phyloP scores from a whole-genome alignment of 2,797 vertebrate genomes.

The Chiloscyllium punctatum region DNA sequence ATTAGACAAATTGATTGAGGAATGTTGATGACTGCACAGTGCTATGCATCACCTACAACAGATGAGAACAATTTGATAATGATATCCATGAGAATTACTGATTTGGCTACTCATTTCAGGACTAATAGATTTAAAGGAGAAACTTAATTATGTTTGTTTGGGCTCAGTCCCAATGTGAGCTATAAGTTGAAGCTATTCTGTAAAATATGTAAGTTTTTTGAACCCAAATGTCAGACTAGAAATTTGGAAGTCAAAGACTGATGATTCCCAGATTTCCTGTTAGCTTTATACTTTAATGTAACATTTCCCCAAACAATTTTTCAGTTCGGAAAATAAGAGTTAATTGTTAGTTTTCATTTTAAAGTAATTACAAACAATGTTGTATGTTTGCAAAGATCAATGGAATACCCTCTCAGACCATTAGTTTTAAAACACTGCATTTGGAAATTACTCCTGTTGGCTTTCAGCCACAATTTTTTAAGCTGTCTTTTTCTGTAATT shows the following conservation, averaged over 20 bases:
- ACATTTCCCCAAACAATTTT: not conserved
- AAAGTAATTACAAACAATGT: not conserved
- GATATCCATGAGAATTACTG: conserved; percentile 28
- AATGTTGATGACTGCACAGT: not conserved
- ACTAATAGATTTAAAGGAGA: not conserved
- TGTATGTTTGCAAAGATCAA: not conserved
- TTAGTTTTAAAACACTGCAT: not conserved
- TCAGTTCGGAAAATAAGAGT: not conserved
- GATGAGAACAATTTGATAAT: conserved; percentile 25
- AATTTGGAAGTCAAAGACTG: not conserved
- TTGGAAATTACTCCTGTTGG: not conserved
- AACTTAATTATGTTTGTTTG: conserved; percentile 13
- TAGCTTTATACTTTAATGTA: not conserved
- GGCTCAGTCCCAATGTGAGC: not conserved
- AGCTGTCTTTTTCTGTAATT: not conserved
- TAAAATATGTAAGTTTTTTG: conserved; percentile 19
- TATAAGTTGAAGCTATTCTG: not conserved
- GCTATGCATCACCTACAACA: not conserved
- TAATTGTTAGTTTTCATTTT: not conserved
- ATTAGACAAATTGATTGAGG: not conserved
- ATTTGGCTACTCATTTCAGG: conserved; percentile 5
- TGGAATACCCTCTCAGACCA: not conserved
- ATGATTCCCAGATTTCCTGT: not conserved
- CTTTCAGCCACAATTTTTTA: not conserved
- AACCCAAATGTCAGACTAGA: conserved; percentile 3